Percentiles rank a stretch among this genome's conserved stretches.
Evolutionary conservation across 2,113 vertebrate genomes (phyloP).

Genomic region (Quiscalus mexicanus): DNA sequence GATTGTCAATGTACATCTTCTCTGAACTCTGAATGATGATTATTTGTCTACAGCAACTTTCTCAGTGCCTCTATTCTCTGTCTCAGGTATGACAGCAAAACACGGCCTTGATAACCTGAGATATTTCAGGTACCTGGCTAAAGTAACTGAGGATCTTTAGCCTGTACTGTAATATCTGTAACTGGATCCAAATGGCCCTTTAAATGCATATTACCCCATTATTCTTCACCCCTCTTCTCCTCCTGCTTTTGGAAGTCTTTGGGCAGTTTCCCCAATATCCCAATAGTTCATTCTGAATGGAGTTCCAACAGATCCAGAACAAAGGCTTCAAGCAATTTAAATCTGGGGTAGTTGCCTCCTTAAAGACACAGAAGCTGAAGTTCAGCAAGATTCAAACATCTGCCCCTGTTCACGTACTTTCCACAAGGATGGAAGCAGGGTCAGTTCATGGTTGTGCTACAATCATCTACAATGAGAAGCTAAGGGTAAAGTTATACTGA

Average conservation of each 20-base stretch:
- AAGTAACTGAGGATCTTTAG: neutral
- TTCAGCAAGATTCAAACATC: neutral
- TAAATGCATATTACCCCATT: neutral
- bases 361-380: neutral
- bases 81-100: neutral
- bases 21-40: neutral
- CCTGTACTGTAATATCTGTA: neutral
- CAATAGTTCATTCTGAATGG: neutral
- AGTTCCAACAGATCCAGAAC: neutral
- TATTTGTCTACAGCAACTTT: neutral
- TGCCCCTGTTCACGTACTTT: neutral
- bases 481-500: neutral
- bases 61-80: neutral
- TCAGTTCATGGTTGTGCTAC: neutral
- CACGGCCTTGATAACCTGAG: neutral
- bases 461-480: neutral
- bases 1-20: neutral
- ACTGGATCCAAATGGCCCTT: neutral
- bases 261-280: neutral
- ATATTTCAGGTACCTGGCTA: neutral
- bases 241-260: neutral
- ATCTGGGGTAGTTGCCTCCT: neutral
- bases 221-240: neutral
- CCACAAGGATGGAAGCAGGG: neutral
- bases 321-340: neutral